Evolutionary conservation across 2,797 vertebrate species (phyloP).

Genomic region (Coccyzus lansbergi): DNA sequence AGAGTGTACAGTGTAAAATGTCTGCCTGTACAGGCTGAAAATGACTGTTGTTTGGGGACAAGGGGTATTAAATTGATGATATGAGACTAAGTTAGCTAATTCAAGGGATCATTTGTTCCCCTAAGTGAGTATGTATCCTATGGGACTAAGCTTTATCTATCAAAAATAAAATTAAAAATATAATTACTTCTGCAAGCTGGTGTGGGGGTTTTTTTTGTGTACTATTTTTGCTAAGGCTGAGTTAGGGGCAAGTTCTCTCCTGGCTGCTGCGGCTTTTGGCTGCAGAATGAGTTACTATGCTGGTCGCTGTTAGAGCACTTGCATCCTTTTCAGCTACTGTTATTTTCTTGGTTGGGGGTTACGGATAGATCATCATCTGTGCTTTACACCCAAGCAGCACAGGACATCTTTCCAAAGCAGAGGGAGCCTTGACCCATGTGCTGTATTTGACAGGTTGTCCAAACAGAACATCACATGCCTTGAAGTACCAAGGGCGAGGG

Average conservation of each 20-base stretch:
- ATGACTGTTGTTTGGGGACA: background rate
- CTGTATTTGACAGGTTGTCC: accelerated
- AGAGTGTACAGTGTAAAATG: background rate
- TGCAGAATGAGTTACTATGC: background rate
- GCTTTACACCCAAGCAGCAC: background rate
- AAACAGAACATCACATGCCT: accelerated
- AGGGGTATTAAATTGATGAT: background rate
- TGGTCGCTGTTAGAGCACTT: background rate
- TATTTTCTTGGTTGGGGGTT: background rate
- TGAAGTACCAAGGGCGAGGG: background rate
- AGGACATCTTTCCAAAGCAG: background rate
- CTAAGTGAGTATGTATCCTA: background rate
- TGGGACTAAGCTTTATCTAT: background rate
- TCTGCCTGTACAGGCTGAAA: background rate
- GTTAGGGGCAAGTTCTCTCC: background rate
- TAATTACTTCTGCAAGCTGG: background rate
- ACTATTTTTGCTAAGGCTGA: background rate
- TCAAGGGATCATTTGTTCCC: background rate
- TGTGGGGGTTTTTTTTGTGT: background rate
- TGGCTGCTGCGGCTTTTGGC: background rate
- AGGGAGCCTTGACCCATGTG: accelerated
- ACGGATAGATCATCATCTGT: accelerated
- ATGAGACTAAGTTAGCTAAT: background rate
- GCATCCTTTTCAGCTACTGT: background rate
- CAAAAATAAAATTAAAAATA: no score